phyloP scores from a whole-genome alignment of 2,888 invertebrate genomes.

The Eumerus sabulonum region DNA sequence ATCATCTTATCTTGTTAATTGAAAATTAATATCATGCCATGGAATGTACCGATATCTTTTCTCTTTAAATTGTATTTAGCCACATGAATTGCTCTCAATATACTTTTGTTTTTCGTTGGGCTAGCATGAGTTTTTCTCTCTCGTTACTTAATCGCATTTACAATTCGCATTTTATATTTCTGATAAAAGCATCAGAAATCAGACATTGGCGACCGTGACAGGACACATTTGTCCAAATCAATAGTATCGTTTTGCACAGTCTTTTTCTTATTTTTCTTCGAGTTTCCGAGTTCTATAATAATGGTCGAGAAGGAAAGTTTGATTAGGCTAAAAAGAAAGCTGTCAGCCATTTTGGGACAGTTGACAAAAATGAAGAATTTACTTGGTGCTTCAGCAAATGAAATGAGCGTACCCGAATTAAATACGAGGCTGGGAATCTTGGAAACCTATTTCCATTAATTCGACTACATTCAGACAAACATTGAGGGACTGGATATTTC shows the following conservation, averaged over 20 bases:
- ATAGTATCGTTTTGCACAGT: no score
- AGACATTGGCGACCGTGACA: neutral
- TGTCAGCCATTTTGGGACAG: neutral
- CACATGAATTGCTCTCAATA: no score
- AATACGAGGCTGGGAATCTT: neutral
- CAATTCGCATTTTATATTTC: no score
- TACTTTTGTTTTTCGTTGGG: no score
- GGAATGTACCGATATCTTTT: no score
- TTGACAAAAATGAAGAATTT: constrained; percentile 7
- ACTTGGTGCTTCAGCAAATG: no score
- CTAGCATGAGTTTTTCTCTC: no score
- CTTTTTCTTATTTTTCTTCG: neutral
- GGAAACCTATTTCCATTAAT: constrained; percentile 1
- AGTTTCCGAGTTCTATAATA: neutral
- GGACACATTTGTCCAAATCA: constrained; percentile 6
- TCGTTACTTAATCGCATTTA: no score
- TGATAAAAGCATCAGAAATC: neutral
- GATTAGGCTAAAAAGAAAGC: neutral
- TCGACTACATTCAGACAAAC: constrained; percentile 7
- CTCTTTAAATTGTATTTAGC: no score
- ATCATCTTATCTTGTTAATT: no score
- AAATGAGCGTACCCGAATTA: neutral
- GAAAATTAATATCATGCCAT: no score
- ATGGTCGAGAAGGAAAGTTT: neutral
- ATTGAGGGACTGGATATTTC: neutral